Percentiles rank a stretch among this genome's conserved stretches.
Conservation (phyloP, 2,113 vertebrate genomes). For the Chaetura pelagica region DNA sequence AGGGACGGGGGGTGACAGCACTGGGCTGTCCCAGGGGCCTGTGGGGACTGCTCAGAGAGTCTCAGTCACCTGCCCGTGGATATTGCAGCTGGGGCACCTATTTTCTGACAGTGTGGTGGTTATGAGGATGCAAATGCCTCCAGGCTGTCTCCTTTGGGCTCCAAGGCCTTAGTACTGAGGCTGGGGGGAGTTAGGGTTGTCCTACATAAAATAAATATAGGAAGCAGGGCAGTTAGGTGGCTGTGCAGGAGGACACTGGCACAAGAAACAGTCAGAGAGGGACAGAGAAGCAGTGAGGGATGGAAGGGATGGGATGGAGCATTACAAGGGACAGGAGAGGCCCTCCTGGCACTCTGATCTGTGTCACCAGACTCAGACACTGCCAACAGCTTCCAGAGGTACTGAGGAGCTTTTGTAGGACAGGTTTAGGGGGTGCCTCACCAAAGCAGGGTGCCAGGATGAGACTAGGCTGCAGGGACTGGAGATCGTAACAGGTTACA, state of each 20-base stretch:
- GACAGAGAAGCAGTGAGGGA: neutral
- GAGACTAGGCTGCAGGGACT: neutral
- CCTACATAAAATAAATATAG: neutral
- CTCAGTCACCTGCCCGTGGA: accelerated
- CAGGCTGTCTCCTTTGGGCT: neutral
- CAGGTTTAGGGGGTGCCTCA: neutral
- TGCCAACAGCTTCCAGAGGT: neutral
- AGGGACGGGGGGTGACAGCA: neutral
- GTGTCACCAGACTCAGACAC: neutral
- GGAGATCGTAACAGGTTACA: neutral
- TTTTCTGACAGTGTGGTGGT: too few species aligned
- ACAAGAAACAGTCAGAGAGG: neutral
- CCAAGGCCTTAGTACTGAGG: neutral
- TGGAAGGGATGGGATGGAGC: neutral
- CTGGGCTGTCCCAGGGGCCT: neutral
- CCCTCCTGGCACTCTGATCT: neutral
- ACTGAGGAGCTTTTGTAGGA: neutral
- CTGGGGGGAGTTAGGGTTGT: neutral
- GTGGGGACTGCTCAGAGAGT: neutral
- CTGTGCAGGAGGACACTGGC: neutral
- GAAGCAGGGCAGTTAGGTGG: neutral
- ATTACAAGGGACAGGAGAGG: neutral
- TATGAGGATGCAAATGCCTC: neutral
- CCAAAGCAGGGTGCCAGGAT: neutral
- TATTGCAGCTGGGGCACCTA: neutral